Evolutionary conservation across 2,888 invertebrate species (phyloP), one percentile per base, ranked within the genome.

Genomic region (Beris morrisii): DNA sequence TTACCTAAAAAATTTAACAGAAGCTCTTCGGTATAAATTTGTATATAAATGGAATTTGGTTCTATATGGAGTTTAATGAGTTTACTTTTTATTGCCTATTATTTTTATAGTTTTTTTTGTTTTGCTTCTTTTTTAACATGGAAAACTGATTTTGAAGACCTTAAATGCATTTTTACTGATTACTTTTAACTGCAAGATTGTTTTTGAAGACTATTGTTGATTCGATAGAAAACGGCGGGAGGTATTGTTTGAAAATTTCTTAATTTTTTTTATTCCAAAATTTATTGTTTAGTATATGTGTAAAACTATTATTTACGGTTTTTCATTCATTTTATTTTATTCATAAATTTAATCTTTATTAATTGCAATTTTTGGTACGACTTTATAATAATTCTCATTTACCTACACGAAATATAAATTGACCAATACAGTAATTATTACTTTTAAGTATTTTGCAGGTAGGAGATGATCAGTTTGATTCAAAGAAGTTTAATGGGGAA

Each of bases 41-140:
- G 32, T n/a, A 15, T 46, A 48, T 1, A 59, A 70, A 64, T 38
- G n/a, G 58, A 61, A 43, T 11, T 64, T 45, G 15, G 59, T 65
- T 38, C 53, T 4, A 64, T 65, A 65, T 28, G 28, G 32, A 4
- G 30, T 11, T 58, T 65, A 54, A 56, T 67, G 64, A 66, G 64
- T 31, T 64, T 54, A 65, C 66, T 30, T 55, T 65, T 59, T 57
- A 68, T 63, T 15, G 31, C 66, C 68, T 64, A 44, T 67, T 46
- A 67, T 70, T 70, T 69, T 72, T 70, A 71, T 69, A 59, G 70
- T 74, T 73, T 71, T 67, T 68, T 69, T 67, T 70, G 46, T 15
- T n/a, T 15, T 5, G 11, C 52, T 52, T 11, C 22, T 22, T 52
- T 5, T 52, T 15, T 30, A 28, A 30, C 9, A 28, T 53, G 53